Evolutionary conservation across 1,140 invertebrate genomes (phyloP).

Genomic region (Doryteuthis pealeii): DNA sequence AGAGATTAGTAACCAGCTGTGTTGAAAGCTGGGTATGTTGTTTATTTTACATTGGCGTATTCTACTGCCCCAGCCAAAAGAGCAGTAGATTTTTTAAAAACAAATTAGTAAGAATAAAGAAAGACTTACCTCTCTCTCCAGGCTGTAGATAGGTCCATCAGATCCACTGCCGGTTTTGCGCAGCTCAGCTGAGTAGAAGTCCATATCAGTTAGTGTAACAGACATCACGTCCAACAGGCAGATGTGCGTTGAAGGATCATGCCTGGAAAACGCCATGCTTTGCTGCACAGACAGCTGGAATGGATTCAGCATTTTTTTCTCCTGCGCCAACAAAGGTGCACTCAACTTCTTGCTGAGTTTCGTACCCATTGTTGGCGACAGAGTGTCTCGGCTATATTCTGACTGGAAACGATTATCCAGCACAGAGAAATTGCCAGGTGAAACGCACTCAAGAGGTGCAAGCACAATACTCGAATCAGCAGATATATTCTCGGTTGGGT

Average conservation of each 20-base stretch:
- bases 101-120: neutral
- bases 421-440: slow-evolving; percentile 45
- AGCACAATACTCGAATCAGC: slow-evolving; percentile 13
- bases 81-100: too few relatives aligned
- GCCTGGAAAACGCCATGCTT: neutral
- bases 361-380: neutral
- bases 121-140: slow-evolving; percentile 47
- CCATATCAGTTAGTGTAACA: slow-evolving; percentile 79
- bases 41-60: too few relatives aligned
- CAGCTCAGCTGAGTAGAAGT: slow-evolving; percentile 71
- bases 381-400: neutral
- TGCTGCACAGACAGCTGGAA: neutral
- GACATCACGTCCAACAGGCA: slow-evolving; percentile 77
- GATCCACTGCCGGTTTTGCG: slow-evolving; percentile 26
- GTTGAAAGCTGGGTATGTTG: too few relatives aligned
- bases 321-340: neutral
- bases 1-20: too few relatives aligned
- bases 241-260: slow-evolving; percentile 21
- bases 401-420: neutral
- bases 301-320: neutral
- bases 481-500: slow-evolving; percentile 27
- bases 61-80: too few relatives aligned
- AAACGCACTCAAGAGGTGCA: slow-evolving; percentile 24
- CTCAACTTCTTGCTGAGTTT: neutral
- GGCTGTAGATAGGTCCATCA: slow-evolving; percentile 50